Percentiles rank a stretch among this genome's conserved stretches.
These are phyloP conservation scores for Antennarius maculatus DNA, from an alignment of 2,797 vertebrate species.

Conservation along the genomic window DNA sequence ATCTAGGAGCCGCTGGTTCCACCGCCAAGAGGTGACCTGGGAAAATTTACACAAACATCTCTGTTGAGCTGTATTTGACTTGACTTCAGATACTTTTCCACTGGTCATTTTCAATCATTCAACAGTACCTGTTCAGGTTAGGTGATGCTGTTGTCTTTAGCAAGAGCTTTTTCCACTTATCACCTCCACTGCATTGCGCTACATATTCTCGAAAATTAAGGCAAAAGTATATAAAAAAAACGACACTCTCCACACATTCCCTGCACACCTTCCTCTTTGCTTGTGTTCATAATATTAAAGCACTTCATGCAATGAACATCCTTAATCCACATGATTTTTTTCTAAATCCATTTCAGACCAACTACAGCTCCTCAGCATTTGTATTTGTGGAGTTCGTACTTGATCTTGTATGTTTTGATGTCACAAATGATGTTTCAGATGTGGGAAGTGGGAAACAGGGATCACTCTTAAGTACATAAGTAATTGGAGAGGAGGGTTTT, in stretches of 20 bases:
- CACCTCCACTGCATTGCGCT: slow-evolving; percentile 47
- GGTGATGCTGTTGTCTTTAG: no score
- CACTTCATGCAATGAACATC: not conserved
- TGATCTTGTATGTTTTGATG: not conserved
- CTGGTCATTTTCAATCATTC: no score
- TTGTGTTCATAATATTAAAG: slow-evolving; percentile 4
- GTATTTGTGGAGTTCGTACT: not conserved
- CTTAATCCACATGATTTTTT: not conserved
- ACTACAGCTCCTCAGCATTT: not conserved
- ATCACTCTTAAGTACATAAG: not conserved
- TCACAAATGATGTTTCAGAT: not conserved
- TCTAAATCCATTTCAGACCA: not conserved
- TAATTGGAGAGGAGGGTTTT: not conserved
- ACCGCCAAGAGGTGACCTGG: no score
- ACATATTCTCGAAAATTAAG: slow-evolving; percentile 36
- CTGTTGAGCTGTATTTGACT: no score
- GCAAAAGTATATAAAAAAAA: not conserved
- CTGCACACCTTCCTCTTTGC: not conserved
- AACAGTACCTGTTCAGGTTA: no score
- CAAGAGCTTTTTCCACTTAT: slow-evolving; percentile 14
- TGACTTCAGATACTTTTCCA: no score
- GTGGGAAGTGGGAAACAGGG: not conserved
- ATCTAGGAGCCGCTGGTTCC: no score
- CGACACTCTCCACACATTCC: not conserved
- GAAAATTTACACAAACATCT: no score